Percentiles rank a stretch among this genome's conserved stretches.
Conservation (phyloP, 1,140 invertebrate species). For the Oncopeltus fasciatus region DNA sequence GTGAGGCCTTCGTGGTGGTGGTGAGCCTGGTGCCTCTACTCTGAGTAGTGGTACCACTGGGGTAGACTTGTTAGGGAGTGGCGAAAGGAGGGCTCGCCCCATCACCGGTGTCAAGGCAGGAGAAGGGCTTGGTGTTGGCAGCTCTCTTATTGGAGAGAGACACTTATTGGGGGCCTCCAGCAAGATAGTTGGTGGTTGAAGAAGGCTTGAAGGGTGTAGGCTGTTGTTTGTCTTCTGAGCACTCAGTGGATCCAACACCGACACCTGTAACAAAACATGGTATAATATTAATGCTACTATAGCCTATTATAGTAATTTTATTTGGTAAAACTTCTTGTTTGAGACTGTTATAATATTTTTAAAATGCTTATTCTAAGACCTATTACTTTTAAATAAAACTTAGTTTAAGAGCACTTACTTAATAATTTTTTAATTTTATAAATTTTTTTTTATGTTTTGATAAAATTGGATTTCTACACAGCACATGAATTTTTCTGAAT, state of each 20-base stretch:
- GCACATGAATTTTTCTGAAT: too few species aligned
- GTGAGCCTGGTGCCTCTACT: conserved; percentile 44
- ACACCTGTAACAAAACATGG: conserved; percentile 40
- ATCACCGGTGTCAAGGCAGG: conserved; percentile 51
- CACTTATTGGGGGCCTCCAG: conserved; percentile 59
- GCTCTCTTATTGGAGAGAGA: conserved; percentile 53
- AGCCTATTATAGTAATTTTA: background rate
- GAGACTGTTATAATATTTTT: too few species aligned
- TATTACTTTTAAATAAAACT: too few species aligned
- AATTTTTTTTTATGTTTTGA: too few species aligned
- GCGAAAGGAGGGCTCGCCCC: conserved; percentile 26
- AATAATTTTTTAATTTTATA: too few species aligned
- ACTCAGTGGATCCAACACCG: conserved; percentile 46
- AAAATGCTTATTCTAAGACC: too few species aligned
- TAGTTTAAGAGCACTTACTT: too few species aligned
- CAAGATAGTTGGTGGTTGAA: conserved; percentile 50
- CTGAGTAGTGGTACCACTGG: conserved; percentile 42
- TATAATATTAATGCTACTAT: background rate
- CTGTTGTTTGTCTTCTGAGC: conserved; percentile 36
- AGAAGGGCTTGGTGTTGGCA: conserved; percentile 49
- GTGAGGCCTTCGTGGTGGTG: conserved; percentile 36
- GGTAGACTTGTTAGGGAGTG: conserved; percentile 9
- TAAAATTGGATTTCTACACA: too few species aligned
- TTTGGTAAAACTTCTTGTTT: too few species aligned
- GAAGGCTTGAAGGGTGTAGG: conserved; percentile 36